These are phyloP conservation scores for Symphodus melops DNA, from an alignment of 2,113 vertebrate species.

Conservation along the genomic window DNA sequence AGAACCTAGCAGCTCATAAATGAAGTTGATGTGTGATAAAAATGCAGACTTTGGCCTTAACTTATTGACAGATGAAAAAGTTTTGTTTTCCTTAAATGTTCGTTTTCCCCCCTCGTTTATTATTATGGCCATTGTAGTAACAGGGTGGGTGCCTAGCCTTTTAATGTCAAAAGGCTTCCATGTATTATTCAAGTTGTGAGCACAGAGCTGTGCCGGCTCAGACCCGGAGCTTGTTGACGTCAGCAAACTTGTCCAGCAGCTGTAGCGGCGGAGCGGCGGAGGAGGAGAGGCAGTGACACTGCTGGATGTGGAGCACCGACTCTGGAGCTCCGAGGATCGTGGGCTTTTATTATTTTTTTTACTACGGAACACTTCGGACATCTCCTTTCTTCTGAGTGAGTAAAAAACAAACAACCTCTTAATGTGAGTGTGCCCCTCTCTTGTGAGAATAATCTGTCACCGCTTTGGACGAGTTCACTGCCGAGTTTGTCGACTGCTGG, in stretches of 20 bases:
- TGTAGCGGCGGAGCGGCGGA: conserved; percentile 44
- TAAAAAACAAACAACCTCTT: conserved; percentile 1
- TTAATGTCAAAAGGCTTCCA: conserved; percentile 27
- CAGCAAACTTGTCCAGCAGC: conserved; percentile 70
- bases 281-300: conserved; percentile 37
- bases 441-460: background rate
- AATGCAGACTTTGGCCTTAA: too few species aligned
- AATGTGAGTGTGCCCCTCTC: rapidly evolving
- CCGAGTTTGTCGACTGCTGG: conserved; percentile 12
- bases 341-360: conserved; percentile 3
- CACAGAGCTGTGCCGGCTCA: conserved; percentile 42
- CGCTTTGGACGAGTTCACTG: conserved; percentile 21
- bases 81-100: too few species aligned
- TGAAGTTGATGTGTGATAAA: too few species aligned
- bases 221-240: conserved; percentile 73
- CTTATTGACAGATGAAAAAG: too few species aligned
- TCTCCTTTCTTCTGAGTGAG: conserved; percentile 43
- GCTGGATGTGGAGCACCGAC: conserved; percentile 67
- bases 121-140: conserved; percentile 3
- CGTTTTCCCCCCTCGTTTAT: too few species aligned
- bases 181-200: conserved; percentile 63
- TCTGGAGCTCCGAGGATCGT: conserved; percentile 36
- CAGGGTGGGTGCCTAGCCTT: background rate
- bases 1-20: too few species aligned
- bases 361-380: conserved; percentile 53